Percentiles rank a stretch among this genome's conserved stretches.
Conservation (phyloP, 35 echinoderm and acorn worm species). For the Chiridota heheva region DNA sequence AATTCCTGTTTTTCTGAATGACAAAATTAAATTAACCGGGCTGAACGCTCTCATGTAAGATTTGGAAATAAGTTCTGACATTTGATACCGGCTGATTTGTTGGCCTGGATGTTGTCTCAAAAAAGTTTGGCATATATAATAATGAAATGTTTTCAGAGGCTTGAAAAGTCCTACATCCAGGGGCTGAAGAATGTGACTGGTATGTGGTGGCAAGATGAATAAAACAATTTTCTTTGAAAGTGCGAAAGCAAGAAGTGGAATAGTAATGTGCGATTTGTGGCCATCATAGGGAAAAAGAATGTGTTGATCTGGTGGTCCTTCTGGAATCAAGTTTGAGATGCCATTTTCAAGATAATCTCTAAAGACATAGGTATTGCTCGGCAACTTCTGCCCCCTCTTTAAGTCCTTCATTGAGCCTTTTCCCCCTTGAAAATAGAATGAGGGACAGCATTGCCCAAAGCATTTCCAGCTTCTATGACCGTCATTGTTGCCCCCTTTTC, state of each 20-base stretch:
- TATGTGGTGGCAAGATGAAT: constrained; percentile 18
- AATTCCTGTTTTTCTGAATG: constrained; percentile 18
- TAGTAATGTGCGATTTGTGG: constrained; percentile 1
- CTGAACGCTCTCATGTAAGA: neutral
- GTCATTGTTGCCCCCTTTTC: neutral
- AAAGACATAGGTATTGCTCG: constrained; percentile 18
- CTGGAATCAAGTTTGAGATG: neutral
- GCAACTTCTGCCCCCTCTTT: neutral
- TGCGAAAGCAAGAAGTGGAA: neutral
- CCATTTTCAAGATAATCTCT: neutral
- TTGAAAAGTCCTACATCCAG: constrained; percentile 5
- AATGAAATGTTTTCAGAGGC: constrained; percentile 29
- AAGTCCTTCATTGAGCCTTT: neutral
- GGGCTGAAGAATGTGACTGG: constrained; percentile 37
- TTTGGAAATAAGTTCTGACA: neutral
- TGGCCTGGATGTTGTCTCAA: constrained; percentile 15
- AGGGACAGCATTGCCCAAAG: neutral
- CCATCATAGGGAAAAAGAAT: constrained; percentile 34
- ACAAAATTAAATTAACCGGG: constrained; percentile 1
- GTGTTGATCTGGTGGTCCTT: neutral
- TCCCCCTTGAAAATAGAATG: neutral
- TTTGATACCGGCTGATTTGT: constrained; percentile 1
- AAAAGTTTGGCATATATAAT: constrained; percentile 13
- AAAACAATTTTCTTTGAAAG: neutral
- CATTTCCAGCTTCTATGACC: neutral